Percentiles rank a stretch among this genome's conserved stretches.
These are phyloP conservation scores for Nasonia oneida DNA, from an alignment of 2,888 invertebrate species.

Conservation along the genomic window DNA sequence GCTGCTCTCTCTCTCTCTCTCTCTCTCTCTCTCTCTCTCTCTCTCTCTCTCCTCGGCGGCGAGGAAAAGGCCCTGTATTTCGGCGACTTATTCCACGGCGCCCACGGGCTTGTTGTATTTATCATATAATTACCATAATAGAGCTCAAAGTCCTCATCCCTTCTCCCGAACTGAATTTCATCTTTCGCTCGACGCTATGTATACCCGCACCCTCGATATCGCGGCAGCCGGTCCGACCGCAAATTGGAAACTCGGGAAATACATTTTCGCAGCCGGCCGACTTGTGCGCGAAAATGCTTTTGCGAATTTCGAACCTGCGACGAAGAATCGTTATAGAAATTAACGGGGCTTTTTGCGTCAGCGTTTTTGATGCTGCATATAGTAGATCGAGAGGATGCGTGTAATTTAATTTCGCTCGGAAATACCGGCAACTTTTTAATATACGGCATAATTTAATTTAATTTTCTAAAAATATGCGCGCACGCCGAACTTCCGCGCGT, in stretches of 20 bases:
- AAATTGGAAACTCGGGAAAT: conserved; percentile 77
- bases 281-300: conserved; percentile 31
- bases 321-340: conserved; percentile 30
- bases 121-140: conserved; percentile 80
- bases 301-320: conserved; percentile 33
- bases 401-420: neutral
- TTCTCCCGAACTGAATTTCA: conserved; percentile 30
- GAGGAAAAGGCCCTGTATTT: conserved; percentile 23
- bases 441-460: neutral
- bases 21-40: neutral
- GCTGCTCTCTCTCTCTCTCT: neutral
- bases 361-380: too few species aligned
- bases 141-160: conserved; percentile 70
- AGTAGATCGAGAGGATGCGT: neutral
- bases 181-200: conserved; percentile 19
- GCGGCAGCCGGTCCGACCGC: conserved; percentile 65
- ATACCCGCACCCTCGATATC: neutral
- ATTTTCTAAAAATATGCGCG: neutral
- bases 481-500: neutral
- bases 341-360: neutral
- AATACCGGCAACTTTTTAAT: conserved; percentile 1
- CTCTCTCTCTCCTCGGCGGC: too few species aligned
- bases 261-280: conserved; percentile 69
- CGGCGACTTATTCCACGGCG: conserved; percentile 25
- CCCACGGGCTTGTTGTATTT: conserved; percentile 77